phyloP scores from a whole-genome alignment of 1,140 invertebrate species.

The Brachionus sp. region DNA sequence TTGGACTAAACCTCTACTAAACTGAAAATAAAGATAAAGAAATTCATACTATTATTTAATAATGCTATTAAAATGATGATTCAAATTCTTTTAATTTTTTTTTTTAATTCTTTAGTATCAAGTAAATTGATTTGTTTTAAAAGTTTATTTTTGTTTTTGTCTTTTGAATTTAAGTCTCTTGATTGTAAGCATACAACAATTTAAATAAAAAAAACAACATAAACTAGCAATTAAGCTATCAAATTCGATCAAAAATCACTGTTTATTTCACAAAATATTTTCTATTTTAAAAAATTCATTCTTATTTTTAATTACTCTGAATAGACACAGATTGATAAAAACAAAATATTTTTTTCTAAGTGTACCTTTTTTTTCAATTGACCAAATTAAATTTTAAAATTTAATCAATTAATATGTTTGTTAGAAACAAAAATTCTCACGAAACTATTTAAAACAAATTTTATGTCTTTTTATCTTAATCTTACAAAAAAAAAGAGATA shows the following conservation, averaged over 20 bases:
- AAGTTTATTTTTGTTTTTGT: background rate
- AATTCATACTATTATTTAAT: background rate
- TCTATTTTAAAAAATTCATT: background rate
- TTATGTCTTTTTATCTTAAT: too few species aligned
- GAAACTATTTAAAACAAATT: too few species aligned
- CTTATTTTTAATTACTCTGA: background rate
- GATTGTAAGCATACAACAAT: background rate
- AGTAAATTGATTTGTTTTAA: background rate
- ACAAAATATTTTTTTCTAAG: background rate
- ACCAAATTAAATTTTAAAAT: background rate
- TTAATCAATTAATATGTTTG: background rate
- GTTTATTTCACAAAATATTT: background rate
- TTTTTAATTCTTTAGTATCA: background rate
- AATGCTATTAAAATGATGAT: background rate
- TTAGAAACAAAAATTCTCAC: background rate
- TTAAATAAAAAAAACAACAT: background rate
- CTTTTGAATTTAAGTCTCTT: background rate
- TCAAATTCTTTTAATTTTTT: background rate
- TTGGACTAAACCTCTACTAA: too few species aligned
- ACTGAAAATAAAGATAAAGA: too few species aligned
- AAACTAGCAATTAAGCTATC: background rate
- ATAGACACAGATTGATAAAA: background rate
- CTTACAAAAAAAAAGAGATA: background rate
- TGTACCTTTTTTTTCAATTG: background rate
- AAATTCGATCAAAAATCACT: background rate